A percentile compares a stretch with the other conserved stretches of the same genome.
Conservation (phyloP, 2,888 invertebrate genomes). For the Caenorhabditis panamensis region DNA sequence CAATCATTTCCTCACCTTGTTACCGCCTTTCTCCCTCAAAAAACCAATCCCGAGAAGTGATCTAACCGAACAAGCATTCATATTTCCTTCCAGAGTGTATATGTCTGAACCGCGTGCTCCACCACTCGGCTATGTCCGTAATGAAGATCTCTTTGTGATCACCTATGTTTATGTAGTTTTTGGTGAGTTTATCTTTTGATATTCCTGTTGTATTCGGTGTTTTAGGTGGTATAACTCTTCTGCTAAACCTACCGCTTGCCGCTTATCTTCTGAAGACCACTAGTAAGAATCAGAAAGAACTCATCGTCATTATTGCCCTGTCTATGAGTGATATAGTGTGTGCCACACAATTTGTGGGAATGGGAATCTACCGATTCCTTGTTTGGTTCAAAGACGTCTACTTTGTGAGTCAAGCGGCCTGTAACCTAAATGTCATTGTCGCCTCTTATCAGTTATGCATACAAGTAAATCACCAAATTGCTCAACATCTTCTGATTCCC, state of each 20-base stretch:
- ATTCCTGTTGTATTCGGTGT: background rate
- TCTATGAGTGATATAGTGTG: conserved; percentile 47
- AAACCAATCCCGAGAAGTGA: conserved; percentile 13
- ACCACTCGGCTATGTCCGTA: conserved; percentile 30
- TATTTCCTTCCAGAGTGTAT: too few relatives aligned
- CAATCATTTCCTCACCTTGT: background rate
- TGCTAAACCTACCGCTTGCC: conserved; percentile 45
- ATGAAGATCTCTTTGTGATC: conserved; percentile 35
- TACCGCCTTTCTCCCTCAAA: background rate
- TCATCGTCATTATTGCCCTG: conserved; percentile 45
- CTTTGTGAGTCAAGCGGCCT: conserved; percentile 39
- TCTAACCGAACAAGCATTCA: background rate
- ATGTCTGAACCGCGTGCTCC: conserved; percentile 11
- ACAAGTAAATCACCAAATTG: conserved; percentile 15
- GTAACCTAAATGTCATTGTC: conserved; percentile 34
- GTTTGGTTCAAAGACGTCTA: conserved; percentile 50
- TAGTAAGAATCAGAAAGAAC: conserved; percentile 49
- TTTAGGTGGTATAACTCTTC: conserved; percentile 44
- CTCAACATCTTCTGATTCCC: background rate
- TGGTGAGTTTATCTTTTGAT: conserved; percentile 13
- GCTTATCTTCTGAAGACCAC: conserved; percentile 48
- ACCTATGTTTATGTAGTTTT: conserved; percentile 43
- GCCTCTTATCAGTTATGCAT: conserved; percentile 51
- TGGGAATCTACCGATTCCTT: conserved; percentile 43
- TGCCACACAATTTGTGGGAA: conserved; percentile 44